Evolutionary conservation across 2,797 vertebrate species (phyloP).

Genomic region (Cuniculus paca): DNA sequence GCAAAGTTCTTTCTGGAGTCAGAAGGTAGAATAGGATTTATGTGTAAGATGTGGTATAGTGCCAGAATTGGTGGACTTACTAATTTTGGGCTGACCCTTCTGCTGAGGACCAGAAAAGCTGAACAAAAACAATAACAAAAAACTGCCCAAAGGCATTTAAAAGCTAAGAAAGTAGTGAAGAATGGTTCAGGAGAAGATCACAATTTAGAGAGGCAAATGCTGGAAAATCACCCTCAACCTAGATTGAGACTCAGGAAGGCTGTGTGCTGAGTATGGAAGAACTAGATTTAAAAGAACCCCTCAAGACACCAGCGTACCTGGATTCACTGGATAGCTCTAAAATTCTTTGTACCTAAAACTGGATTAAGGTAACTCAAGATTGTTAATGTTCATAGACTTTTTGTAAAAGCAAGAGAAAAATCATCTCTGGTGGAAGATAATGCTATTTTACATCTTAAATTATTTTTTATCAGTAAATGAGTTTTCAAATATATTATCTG

Average conservation of each 20-base stretch:
- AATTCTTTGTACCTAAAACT: slow-evolving; percentile 23
- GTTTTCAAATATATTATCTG: neutral
- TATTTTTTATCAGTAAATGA: slow-evolving; percentile 7
- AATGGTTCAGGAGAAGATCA: neutral
- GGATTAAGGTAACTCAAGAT: neutral
- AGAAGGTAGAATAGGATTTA: neutral
- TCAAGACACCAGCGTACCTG: neutral
- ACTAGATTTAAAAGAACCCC: neutral
- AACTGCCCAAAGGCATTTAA: neutral
- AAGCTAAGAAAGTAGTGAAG: neutral
- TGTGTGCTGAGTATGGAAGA: neutral
- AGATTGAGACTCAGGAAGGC: slow-evolving; percentile 8
- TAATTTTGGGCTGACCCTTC: slow-evolving; percentile 26
- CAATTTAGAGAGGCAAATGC: neutral
- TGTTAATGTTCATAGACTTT: neutral
- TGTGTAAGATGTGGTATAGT: neutral
- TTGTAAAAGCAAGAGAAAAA: slow-evolving; percentile 26
- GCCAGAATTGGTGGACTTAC: neutral
- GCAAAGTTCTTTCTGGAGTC: neutral
- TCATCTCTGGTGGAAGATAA: neutral
- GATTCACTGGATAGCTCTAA: neutral
- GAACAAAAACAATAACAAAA: neutral
- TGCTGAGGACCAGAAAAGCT: neutral
- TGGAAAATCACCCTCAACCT: neutral
- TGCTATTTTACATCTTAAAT: neutral